Conservation (phyloP, 1,140 invertebrate species). For the Microplitis demolitor region DNA sequence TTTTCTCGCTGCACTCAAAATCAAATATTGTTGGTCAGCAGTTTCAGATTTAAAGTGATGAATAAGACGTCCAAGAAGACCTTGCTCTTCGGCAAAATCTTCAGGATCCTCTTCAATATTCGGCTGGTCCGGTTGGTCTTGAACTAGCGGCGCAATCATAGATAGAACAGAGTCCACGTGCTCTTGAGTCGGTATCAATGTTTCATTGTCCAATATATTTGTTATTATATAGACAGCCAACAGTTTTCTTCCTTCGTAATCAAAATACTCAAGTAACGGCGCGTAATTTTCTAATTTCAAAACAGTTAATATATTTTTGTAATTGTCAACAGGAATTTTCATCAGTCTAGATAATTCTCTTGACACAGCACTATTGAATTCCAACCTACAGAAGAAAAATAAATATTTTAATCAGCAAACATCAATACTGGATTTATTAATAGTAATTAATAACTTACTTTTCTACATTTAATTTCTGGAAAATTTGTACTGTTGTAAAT, state of each 20-base stretch:
- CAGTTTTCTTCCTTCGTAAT: slow-evolving; percentile 85
- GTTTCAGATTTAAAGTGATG: slow-evolving; percentile 87
- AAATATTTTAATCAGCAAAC: neutral
- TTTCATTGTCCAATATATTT: slow-evolving; percentile 89
- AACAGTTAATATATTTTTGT: slow-evolving; percentile 90
- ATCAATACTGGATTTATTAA: neutral
- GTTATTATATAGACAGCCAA: slow-evolving; percentile 87
- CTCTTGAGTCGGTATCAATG: slow-evolving; percentile 85
- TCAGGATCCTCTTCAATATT: slow-evolving; percentile 78
- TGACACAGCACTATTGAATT: slow-evolving; percentile 82
- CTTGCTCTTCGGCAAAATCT: slow-evolving; percentile 97
- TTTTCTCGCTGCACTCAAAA: slow-evolving; percentile 85
- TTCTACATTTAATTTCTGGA: slow-evolving; percentile 78
- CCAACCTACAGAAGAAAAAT: slow-evolving; percentile 62
- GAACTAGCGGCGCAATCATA: slow-evolving; percentile 84
- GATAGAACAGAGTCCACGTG: slow-evolving; percentile 79
- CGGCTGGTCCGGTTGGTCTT: slow-evolving; percentile 83
- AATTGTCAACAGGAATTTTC: slow-evolving; percentile 93
- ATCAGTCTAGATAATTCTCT: slow-evolving; percentile 91
- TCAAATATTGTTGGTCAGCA: slow-evolving; percentile 93
- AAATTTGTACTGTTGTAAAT: slow-evolving; percentile 85
- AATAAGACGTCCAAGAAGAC: slow-evolving; percentile 85
- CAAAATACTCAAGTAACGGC: slow-evolving; percentile 85
- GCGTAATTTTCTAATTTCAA: slow-evolving; percentile 84
- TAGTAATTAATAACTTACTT: slow-evolving; percentile 63